Evolutionary conservation across 2,797 vertebrate genomes (phyloP).

Genomic region (Lithobates sylvaticus): DNA sequence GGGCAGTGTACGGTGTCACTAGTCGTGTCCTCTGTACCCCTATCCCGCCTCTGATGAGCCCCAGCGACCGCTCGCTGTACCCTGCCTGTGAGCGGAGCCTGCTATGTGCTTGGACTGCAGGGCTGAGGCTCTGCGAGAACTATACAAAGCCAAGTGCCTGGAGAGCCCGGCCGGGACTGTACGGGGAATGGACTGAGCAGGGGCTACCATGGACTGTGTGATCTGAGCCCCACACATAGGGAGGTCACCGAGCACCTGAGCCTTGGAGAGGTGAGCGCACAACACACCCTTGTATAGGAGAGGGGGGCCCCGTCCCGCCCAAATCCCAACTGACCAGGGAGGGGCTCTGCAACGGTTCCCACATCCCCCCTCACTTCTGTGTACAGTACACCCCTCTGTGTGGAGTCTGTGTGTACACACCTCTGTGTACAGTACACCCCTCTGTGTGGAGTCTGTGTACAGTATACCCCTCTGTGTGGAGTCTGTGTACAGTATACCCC

Average conservation of each 20-base stretch:
- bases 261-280: conserved; percentile 16
- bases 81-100: background rate
- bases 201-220: background rate
- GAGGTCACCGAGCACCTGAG: background rate
- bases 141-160: too few relatives aligned
- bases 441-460: too few relatives aligned
- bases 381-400: too few relatives aligned
- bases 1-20: too few relatives aligned
- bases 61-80: background rate
- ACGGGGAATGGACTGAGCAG: background rate
- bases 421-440: too few relatives aligned
- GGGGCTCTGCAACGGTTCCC: background rate
- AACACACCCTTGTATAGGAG: too few relatives aligned
- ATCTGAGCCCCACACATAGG: conserved; percentile 10
- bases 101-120: conserved; percentile 10
- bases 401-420: too few relatives aligned
- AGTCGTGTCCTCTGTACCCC: too few relatives aligned
- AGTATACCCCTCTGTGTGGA: too few relatives aligned
- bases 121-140: background rate
- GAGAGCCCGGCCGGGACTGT: background rate
- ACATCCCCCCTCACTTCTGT: too few relatives aligned
- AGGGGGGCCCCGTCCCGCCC: conserved; percentile 5
- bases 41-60: conserved; percentile 14
- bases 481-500: too few relatives aligned
- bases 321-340: background rate